Conservation (phyloP, 2,113 vertebrate genomes). For the Micronycteris hirsuta region DNA sequence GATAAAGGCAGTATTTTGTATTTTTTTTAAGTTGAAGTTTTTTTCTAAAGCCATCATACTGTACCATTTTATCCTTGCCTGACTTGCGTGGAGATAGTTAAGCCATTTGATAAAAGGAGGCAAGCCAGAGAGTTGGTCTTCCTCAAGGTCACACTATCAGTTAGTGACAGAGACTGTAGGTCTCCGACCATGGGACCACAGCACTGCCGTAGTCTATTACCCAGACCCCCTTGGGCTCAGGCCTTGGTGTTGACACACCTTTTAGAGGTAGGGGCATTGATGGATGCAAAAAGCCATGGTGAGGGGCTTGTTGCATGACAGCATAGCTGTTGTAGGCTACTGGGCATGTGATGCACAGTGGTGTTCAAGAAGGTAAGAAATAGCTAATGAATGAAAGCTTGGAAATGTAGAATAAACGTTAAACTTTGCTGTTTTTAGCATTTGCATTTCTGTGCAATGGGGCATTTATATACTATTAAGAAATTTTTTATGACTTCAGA, state of each 20-base stretch:
- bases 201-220: background rate
- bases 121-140: constrained; percentile 52
- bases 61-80: background rate
- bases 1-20: background rate
- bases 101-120: background rate
- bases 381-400: background rate
- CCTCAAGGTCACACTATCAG: constrained; percentile 45
- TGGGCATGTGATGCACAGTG: background rate
- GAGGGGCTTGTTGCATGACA: background rate
- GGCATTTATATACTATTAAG: background rate
- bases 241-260: background rate
- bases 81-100: background rate
- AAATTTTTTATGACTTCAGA: background rate
- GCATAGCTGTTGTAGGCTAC: background rate
- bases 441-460: background rate
- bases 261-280: background rate
- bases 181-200: background rate
- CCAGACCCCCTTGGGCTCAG: background rate
- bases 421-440: background rate
- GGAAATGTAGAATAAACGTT: background rate
- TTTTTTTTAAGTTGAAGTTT: background rate
- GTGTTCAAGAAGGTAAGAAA: background rate
- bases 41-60: background rate
- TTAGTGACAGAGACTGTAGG: background rate
- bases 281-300: background rate